Evolutionary conservation across 2,797 vertebrate genomes (phyloP).

Genomic region (Chelidonichthys spinosus): DNA sequence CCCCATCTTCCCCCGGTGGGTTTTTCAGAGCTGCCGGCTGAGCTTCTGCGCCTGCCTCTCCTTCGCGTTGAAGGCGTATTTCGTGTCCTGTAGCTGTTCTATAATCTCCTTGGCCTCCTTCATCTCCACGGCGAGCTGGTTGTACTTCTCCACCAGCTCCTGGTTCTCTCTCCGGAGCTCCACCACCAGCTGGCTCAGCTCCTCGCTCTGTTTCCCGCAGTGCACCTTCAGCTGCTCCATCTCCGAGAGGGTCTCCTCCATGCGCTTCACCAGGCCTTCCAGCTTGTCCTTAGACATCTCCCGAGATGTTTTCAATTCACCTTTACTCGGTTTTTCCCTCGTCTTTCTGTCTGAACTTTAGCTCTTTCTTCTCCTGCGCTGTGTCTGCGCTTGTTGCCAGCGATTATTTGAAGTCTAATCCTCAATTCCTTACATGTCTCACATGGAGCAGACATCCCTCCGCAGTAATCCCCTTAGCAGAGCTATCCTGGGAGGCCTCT

Average conservation of each 20-base stretch:
- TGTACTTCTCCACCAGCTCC: slow-evolving; percentile 87
- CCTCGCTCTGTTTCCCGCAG: slow-evolving; percentile 89
- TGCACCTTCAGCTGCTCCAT: slow-evolving; percentile 90
- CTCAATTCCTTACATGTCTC: slow-evolving; percentile 39
- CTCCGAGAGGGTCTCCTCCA: slow-evolving; percentile 90
- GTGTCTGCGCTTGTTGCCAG: slow-evolving; percentile 14
- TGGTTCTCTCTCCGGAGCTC: slow-evolving; percentile 88
- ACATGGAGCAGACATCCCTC: slow-evolving; percentile 58
- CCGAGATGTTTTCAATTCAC: neutral
- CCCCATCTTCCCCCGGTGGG: too few relatives aligned
- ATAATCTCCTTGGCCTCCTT: slow-evolving; percentile 88
- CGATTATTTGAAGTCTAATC: slow-evolving; percentile 69
- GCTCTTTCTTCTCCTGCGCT: neutral
- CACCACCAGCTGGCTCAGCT: slow-evolving; percentile 87
- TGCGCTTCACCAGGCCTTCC: slow-evolving; percentile 89
- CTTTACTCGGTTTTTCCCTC: neutral
- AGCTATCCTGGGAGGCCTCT: slow-evolving; percentile 76
- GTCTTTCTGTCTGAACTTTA: too few relatives aligned
- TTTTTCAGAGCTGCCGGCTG: slow-evolving; percentile 86
- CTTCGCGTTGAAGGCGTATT: slow-evolving; percentile 88
- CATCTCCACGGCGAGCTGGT: slow-evolving; percentile 83
- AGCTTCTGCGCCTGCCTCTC: slow-evolving; percentile 91
- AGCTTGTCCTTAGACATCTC: slow-evolving; percentile 89
- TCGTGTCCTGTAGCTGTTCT: slow-evolving; percentile 86
- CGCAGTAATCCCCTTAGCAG: slow-evolving; percentile 78